Base-by-base conservation (phyloP, 2,888 invertebrate genomes). In the Tolmerus cingulatus region DNA sequence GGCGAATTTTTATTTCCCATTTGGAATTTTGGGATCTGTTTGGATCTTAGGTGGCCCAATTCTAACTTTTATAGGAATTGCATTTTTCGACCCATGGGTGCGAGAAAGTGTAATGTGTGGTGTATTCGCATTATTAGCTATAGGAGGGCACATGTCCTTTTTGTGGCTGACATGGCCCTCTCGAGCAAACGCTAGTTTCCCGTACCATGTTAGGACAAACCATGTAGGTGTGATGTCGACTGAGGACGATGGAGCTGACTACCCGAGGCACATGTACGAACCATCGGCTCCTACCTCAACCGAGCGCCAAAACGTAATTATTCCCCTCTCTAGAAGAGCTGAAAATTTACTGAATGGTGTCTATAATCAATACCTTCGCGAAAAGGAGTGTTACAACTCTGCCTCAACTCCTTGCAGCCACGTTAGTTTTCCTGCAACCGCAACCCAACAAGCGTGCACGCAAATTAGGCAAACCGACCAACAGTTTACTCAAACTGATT, bases 41-140 rank as follows among this genome's bases (percentile, higher is more conserved):
- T 98, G 98, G 98, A 98, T 96, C 92, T 95, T 96, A 90, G 96
- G 97, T 0, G 97, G 96, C 0, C 97, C 97, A 0, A 93, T 96
- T 1, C 95, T 97, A 88, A 96, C 97, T 87, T 92, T 97, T 16
- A 94, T 96, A 1, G 96, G 96, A 1, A 97, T 97, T 90, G 95
- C 95, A 79, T 95, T 96, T 87, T 95, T 98, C 88, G 97, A 96
- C 90, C 95, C 96, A 90, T 97, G 96, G 96, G 94, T 96, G 88
- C 92, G 96, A 57, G 96, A 96, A 90, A 96, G 96, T 90, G 95
- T 96, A 0, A 95, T 96, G 3, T 95, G 95, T 79, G 95, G 95
- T 0, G 95, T 96, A 0, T 94, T 95, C 2, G 94, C 95, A 19
- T 93, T 94, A 86, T 95, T 96, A 19, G 93, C 95, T 1, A 94